phyloP scores from a whole-genome alignment of 2,888 invertebrate species.

The Cheilosia variabilis region DNA sequence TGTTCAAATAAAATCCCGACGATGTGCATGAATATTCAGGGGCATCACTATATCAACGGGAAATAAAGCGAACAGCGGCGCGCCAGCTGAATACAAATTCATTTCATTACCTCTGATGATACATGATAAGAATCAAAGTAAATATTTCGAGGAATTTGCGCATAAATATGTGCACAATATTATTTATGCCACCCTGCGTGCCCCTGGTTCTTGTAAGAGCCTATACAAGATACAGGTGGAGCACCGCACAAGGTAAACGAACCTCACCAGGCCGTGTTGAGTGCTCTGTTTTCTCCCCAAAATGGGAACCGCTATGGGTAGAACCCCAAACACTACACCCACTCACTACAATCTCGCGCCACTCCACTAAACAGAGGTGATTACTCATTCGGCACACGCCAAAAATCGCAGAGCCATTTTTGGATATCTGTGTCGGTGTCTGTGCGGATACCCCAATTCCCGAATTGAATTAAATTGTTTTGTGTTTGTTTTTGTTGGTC shows the following conservation, averaged over 20 bases:
- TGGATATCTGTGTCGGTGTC: slow-evolving; percentile 47
- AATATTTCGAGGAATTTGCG: slow-evolving; percentile 60
- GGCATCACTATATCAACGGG: slow-evolving; percentile 55
- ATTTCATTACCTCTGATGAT: slow-evolving; percentile 32
- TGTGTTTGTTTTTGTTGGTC: slow-evolving; percentile 13
- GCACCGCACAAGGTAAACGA: slow-evolving; percentile 56
- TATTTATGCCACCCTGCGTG: slow-evolving; percentile 8
- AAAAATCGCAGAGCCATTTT: slow-evolving; percentile 52
- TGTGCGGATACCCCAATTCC: slow-evolving; percentile 57
- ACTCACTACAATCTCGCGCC: slow-evolving; percentile 16
- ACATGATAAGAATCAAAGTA: slow-evolving; percentile 72
- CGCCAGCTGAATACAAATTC: slow-evolving; percentile 60
- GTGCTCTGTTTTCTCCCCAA: slow-evolving; percentile 37
- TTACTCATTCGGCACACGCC: slow-evolving; percentile 73
- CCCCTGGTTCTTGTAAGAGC: background rate
- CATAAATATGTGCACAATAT: slow-evolving; percentile 48
- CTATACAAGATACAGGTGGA: slow-evolving; percentile 76
- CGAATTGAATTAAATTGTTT: slow-evolving; percentile 19
- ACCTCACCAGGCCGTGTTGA: slow-evolving; percentile 34
- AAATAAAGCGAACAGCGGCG: slow-evolving; percentile 41
- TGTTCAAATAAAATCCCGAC: slow-evolving; percentile 40
- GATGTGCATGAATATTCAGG: slow-evolving; percentile 55
- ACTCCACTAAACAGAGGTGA: slow-evolving; percentile 18
- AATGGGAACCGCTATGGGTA: slow-evolving; percentile 17
- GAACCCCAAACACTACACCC: slow-evolving; percentile 26